Base-by-base conservation (phyloP, 2,888 invertebrate species). In the Chalcosyrphus nemorum region DNA sequence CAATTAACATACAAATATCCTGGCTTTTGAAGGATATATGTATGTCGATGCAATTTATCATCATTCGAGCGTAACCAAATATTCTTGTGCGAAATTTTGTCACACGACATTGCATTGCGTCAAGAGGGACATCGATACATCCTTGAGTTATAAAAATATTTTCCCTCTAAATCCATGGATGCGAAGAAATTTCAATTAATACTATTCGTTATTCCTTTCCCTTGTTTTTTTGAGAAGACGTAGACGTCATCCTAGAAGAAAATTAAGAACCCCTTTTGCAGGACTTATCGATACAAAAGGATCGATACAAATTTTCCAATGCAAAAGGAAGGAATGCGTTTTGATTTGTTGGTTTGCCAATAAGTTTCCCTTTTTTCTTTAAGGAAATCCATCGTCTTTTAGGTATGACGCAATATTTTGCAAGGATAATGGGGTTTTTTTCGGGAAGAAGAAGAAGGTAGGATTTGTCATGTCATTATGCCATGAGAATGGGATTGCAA, bases 391-490 rank as follows among this genome's bases (percentile, higher is more conserved):
- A n/a, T n/a, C n/a, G n/a, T n/a, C 56, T 21, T 32, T 41, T 19
- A 15, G 56, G 47, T 72, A 66, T 59, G 81, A 77, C 77, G 81
- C 66, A 82, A 66, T 82, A 72, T 56, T 61, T 82, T 32, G 66
- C 77, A 61, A 77, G 77, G 71, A 82, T 77, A 77, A 77, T 77
- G 77, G 32, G 21, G 47, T 71, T 71, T 24, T 17, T 27, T 50
- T 27, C 19, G 1, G 15, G 7, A 32, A 2, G 43, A 3, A 11
- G 27, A 43, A 21, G 19, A 47, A 68, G 61, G 52, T 59, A 72
- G 81, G 81, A 82, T 82, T 77, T 82, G 81, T 82, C 77, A 77
- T 82, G 81, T 82, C 81, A 82, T 82, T 82, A 77, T 57, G 77
- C 81, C 63, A 70, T 76, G 47, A 76, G 77, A 76, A 77, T 77